Evolutionary conservation across 2,888 invertebrate species (phyloP), one percentile per base, ranked within the genome.

Genomic region (Cephus nigrinus): DNA sequence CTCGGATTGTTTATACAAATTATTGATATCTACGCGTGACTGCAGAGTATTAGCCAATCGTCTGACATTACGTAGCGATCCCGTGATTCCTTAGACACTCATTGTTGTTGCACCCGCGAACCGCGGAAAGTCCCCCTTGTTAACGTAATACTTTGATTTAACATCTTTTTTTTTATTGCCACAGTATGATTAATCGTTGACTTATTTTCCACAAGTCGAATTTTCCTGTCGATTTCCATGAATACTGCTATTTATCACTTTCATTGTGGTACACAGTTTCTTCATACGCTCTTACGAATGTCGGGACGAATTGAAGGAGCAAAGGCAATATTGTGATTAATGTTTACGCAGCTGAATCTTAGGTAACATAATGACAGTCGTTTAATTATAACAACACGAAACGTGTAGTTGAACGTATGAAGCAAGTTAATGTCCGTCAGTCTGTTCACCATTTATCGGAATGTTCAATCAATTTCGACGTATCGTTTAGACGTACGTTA

Each of bases 1-100:
- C 80, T 83, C 77, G 74, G 79, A 72, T 76, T 81, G 84, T 85
- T 86, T 85, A 82, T 82, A 80, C 68, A 82, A 81, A 81, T 83
- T 85, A 86, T 80, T 82, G 79, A 75, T 82, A 83, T 80, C 80
- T 83, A 5, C 23, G 55, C 55, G 55, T 23, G 23, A 55, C 55
- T 55, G 23, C 55, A 55, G 23, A 9, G 9, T 23, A 55, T 23
- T 15, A 55, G 55, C 55, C 55, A 55, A 55, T 9, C 9, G 23
- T 9, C 23, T 55, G 55, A 15, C 23, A 23, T 55, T 55, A 55
- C 55, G 55, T 55, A 23, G 55, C 55, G 23, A 55, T 55, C 55
- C 55, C 55, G 55, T 55, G 55, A 55, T 55, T 55, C 15, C 55
- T 23, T 23, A 55, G 23, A 23, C 55, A 55, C 55, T 55, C 55